Evolutionary conservation across 1,140 invertebrate species (phyloP), one percentile per base, ranked within the genome.

Genomic region (Helicoverpa armigera): DNA sequence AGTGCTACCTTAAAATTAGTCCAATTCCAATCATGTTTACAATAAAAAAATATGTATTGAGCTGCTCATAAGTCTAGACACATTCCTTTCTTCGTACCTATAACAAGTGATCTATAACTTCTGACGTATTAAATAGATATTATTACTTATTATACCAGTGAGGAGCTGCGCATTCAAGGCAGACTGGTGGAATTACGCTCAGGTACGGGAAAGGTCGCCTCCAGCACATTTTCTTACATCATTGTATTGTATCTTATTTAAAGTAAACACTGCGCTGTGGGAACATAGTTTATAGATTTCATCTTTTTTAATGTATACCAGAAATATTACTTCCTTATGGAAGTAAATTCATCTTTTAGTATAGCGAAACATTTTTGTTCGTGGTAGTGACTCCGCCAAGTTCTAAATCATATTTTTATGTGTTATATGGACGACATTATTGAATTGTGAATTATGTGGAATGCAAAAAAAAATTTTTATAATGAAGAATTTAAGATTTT

Each of bases 141-240:
- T 63, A 35, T 31, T 63, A 48, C 23, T 23, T 23, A 48, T 23
- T 50, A 16, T 13, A 50, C 14, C 5, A 29, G 23, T 61, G 73
- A 61, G 12, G 75, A 65, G 60, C 9, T 51, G 53, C 63, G 50
- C 14, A 67, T 61, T 67, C 75, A 67, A 77, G 50, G 75, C 61
- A 29, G 67, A 51, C 75, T 51, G 16, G 60, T 54, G 65, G 73
- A 73, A 60, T 67, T 51, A 65, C 29, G 29, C 72, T 18, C 31
- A 35, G 35, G 1, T 48, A 63, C 53, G 53, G 13, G 43, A 76
- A 77, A 77, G 75, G 61, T 67, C 75, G 75, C 13, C 2, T 11
- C 56, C 3, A 18, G 1, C 18, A 76, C 31, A 70, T 70, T 77
- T 77, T 65, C 50, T 77, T 77, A 67, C 61, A 53, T 77, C 23